A percentile compares a stretch with the other conserved stretches of the same genome.
Conservation (phyloP, 2,113 vertebrate genomes). For the Pogona vitticeps region DNA sequence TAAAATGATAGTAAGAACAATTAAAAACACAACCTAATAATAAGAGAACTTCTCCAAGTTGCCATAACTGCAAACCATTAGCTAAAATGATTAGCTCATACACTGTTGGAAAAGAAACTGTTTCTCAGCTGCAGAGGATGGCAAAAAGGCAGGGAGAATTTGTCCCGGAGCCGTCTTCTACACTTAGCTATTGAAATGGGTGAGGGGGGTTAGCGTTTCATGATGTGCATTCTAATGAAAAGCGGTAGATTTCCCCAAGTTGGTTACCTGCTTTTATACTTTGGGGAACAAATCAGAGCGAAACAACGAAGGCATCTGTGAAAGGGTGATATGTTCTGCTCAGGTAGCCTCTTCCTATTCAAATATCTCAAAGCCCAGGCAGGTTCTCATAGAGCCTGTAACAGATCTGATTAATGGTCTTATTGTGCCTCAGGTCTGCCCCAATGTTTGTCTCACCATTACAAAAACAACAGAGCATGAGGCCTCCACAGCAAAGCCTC, state of each 20-base stretch:
- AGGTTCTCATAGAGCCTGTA: conserved; percentile 3
- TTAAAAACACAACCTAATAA: not conserved
- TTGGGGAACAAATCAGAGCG: conserved; percentile 49
- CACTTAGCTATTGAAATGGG: not conserved
- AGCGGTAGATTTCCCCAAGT: conserved; percentile 52
- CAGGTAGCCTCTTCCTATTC: conserved; percentile 51
- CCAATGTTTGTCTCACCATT: conserved; percentile 34
- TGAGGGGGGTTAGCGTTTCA: not conserved
- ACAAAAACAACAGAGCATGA: conserved; percentile 48
- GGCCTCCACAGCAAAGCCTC: conserved; percentile 40
- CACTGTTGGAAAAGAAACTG: conserved; percentile 5
- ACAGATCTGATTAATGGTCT: conserved; percentile 41
- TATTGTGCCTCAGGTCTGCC: conserved; percentile 26
- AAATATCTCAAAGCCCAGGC: not conserved
- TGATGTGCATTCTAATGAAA: conserved; percentile 18
- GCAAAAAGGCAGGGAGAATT: not conserved
- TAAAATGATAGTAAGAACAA: not conserved
- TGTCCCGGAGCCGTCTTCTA: conserved; percentile 25
- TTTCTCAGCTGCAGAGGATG: conserved; percentile 10
- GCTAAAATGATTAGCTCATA: not conserved
- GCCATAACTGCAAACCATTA: conserved; percentile 4
- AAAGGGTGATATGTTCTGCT: conserved; percentile 46
- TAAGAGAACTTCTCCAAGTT: not conserved
- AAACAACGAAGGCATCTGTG: conserved; percentile 33
- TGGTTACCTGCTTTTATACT: conserved; percentile 45